Percentiles rank a stretch among this genome's conserved stretches.
Conservation (phyloP, 2,113 vertebrate genomes). For the Tragelaphus buxtoni region DNA sequence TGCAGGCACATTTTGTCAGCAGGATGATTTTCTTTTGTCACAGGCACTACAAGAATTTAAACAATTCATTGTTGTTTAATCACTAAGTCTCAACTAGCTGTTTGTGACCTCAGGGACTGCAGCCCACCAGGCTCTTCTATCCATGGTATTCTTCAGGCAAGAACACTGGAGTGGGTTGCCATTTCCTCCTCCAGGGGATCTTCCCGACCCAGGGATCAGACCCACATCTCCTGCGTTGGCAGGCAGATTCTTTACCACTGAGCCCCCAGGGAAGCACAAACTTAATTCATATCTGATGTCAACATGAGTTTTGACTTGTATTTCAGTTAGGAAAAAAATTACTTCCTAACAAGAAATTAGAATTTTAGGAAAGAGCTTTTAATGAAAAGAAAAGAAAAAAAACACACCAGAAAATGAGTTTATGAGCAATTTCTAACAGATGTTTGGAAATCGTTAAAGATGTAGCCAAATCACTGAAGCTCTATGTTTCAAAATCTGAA, state of each 20-base stretch:
- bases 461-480: fast-evolving
- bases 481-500: fast-evolving
- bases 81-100: background rate
- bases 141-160: background rate
- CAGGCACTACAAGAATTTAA: background rate
- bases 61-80: background rate
- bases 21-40: background rate
- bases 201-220: background rate
- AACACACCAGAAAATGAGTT: background rate
- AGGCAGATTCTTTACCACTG: background rate
- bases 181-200: background rate
- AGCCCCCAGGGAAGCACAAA: background rate
- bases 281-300: background rate
- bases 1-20: background rate
- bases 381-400: background rate
- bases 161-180: background rate
- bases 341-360: background rate
- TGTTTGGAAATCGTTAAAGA: background rate
- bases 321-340: background rate
- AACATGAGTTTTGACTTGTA: background rate
- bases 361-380: background rate
- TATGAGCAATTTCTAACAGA: background rate
- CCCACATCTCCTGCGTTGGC: background rate
- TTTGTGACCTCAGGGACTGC: background rate
- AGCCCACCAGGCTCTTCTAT: background rate